phyloP scores from a whole-genome alignment of 1,140 invertebrate genomes.

The Brachystomella parvula region DNA sequence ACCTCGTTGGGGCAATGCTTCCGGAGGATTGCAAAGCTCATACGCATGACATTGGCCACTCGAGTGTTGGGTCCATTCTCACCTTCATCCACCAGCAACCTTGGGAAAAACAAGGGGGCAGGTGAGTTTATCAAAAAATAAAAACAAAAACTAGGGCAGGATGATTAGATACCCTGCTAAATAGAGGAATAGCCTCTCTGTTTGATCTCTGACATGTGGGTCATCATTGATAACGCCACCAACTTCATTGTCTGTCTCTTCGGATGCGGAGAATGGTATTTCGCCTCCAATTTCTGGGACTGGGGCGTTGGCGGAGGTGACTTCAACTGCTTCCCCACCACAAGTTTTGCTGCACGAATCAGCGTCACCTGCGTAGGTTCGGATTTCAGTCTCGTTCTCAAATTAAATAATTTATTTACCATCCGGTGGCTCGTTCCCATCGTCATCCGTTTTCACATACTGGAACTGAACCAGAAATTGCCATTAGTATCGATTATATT shows the following conservation, averaged over 20 bases:
- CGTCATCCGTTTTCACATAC: background rate
- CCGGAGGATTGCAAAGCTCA: slow-evolving; percentile 16
- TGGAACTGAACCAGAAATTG: background rate
- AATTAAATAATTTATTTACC: background rate
- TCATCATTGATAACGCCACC: background rate
- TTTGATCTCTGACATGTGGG: slow-evolving; percentile 19
- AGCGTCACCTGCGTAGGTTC: background rate
- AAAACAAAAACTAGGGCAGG: too few species aligned
- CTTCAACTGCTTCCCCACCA: background rate
- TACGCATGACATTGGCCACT: slow-evolving; percentile 14
- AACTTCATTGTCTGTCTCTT: background rate
- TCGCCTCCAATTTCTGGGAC: background rate
- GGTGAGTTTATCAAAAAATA: too few species aligned
- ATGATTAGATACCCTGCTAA: slow-evolving; percentile 11
- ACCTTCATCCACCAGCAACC: slow-evolving; percentile 16
- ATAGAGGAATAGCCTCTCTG: slow-evolving; percentile 23
- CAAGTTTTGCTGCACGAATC: background rate
- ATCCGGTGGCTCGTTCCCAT: background rate
- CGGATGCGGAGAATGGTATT: background rate
- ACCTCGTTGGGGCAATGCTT: background rate
- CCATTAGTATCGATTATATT: background rate
- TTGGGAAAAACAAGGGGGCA: too few species aligned
- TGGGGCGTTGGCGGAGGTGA: background rate
- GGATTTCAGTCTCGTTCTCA: background rate
- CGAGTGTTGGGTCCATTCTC: slow-evolving; percentile 16